These are phyloP conservation scores for Triops longicaudatus DNA, from an alignment of 1,140 invertebrate genomes.

Conservation along the genomic window DNA sequence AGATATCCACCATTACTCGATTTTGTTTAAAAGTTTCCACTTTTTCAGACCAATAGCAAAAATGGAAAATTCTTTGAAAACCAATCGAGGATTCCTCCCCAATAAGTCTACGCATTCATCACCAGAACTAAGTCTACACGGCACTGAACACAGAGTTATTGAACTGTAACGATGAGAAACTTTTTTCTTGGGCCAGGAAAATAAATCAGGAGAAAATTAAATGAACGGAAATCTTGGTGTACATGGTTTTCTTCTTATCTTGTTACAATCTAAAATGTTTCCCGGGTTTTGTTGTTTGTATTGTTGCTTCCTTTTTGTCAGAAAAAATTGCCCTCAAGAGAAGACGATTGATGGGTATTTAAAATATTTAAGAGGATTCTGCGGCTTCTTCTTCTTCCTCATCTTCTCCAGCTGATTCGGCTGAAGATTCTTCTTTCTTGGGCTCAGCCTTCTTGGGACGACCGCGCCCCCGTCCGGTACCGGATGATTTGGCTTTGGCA, in stretches of 20 bases:
- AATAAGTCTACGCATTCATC: no score
- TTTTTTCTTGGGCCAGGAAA: background rate
- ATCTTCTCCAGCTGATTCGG: constrained; percentile 25
- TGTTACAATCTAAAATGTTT: background rate
- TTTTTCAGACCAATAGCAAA: background rate
- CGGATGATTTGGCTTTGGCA: constrained; percentile 18
- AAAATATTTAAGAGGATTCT: constrained; percentile 27
- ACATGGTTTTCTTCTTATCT: background rate
- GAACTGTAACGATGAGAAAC: background rate
- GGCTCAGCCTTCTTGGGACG: constrained; percentile 27
- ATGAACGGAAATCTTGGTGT: constrained; percentile 5
- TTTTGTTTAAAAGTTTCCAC: background rate
- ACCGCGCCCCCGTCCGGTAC: constrained; percentile 25
- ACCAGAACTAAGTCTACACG: no score
- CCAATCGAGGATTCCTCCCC: no score
- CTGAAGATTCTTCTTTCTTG: constrained; percentile 28
- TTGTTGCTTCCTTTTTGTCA: background rate
- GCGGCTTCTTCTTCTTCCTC: constrained; percentile 28
- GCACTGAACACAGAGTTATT: no score
- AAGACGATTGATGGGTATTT: background rate
- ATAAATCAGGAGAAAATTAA: background rate
- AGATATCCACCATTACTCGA: background rate
- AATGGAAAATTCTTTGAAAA: background rate
- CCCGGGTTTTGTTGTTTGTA: background rate
- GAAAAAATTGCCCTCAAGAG: background rate